Conservation (phyloP, 2,888 invertebrate genomes). For the Sinodicranocentrus sp. region DNA sequence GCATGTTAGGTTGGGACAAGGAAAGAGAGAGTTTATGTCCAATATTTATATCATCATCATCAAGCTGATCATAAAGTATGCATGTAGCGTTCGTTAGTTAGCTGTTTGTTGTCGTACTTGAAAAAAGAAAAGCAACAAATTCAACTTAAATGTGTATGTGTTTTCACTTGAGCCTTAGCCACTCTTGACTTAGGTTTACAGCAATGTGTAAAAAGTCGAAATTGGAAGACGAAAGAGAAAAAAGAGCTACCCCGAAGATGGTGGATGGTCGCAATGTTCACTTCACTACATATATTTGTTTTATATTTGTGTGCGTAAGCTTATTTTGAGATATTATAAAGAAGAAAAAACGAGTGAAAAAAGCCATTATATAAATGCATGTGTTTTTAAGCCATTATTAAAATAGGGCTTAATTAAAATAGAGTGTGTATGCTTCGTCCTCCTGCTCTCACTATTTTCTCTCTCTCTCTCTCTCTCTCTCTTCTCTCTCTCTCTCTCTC, state of each 20-base stretch:
- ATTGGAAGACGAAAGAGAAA: no score
- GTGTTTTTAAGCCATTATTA: constrained; percentile 67
- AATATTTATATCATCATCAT: constrained; percentile 56
- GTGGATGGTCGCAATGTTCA: no score
- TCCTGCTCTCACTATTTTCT: constrained; percentile 30
- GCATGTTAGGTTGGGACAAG: background rate
- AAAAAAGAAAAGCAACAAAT: constrained; percentile 53
- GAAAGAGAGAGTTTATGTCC: constrained; percentile 33
- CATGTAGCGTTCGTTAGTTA: constrained; percentile 48
- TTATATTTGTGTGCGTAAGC: background rate
- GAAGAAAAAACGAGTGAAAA: constrained; percentile 56
- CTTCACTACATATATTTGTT: background rate
- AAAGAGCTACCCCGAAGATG: no score
- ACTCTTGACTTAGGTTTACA: constrained; percentile 46
- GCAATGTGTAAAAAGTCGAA: no score
- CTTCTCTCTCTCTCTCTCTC: constrained; percentile 24
- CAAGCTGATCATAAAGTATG: constrained; percentile 63
- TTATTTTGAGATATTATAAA: constrained; percentile 29
- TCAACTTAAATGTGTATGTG: constrained; percentile 48
- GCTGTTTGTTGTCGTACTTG: constrained; percentile 33
- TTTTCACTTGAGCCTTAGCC: constrained; percentile 40
- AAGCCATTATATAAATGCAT: constrained; percentile 65
- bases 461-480: background rate
- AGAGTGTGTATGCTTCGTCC: constrained; percentile 61
- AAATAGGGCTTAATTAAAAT: constrained; percentile 68